Base-by-base conservation (phyloP, 2,113 vertebrate species). In the Anolis sagrei region DNA sequence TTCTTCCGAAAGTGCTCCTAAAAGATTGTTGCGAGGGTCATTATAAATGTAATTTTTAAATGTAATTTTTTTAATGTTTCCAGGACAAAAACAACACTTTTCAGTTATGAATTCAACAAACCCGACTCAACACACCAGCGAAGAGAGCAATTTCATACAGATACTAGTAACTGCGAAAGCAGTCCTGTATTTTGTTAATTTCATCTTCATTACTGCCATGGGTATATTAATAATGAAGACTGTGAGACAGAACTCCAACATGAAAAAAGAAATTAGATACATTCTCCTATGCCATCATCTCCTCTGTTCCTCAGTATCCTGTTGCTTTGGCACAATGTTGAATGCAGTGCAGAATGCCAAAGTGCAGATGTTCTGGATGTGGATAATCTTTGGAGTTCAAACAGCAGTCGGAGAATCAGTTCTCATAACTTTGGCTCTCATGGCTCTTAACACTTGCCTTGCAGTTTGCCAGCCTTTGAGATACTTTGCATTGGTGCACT, bases 301-400 rank as follows among this genome's bases (percentile, higher is more conserved):
- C 39, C 32, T 95, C 9, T 95, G 90, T 76, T 86, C 93, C 51
- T 92, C 90, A 1, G 81, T 90, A 77, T 96, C 95, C 81, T 95
- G 93, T 19, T 89, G 88, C 2, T 76, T 91, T 72, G 92, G 94
- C 21, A 75, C 88, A 0, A 1, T 92, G 19, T 94, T 89, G 86
- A 93, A 91, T 2, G 77, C 83, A n/a, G 58, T 93, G 44, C 36
- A 92, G 79, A 68, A 79, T 3, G 84, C 93, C 74, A 58, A 19
- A 39, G 84, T 84, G 70, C 83, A 83, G 80, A 81, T 81, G 34
- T 85, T 93, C 1, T 34, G 90, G 72, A 51, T 93, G 58, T 94
- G 92, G 93, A 73, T 95, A 49, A 81, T 95, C 19, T 96, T 95
- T 49, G 92, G 93, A 68, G 19, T 90, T 21, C 94, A 96, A 91